Percentiles rank a stretch among this genome's conserved stretches.
Conservation (phyloP, 2,113 vertebrate genomes). For the Peromyscus maniculatus region DNA sequence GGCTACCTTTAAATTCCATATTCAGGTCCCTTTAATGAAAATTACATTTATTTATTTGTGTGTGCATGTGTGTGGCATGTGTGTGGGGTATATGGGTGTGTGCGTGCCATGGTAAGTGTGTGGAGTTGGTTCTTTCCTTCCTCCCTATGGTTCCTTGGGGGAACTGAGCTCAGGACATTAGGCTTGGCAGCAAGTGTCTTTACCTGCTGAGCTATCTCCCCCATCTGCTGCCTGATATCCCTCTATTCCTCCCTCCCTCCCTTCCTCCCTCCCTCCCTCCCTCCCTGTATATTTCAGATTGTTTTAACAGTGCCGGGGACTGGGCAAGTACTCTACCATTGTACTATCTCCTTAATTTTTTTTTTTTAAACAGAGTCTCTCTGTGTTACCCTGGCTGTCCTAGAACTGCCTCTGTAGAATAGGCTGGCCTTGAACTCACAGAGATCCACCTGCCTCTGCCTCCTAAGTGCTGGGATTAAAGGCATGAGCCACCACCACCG, state of each 20-base stretch:
- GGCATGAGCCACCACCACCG: background rate
- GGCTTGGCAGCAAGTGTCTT: background rate
- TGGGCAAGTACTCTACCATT: background rate
- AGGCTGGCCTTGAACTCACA: background rate
- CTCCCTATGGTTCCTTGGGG: background rate
- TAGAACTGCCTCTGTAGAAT: background rate
- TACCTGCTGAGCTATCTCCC: background rate
- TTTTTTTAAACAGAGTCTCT: background rate
- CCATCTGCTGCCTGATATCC: too few species aligned
- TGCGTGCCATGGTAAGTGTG: background rate
- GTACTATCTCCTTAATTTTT: background rate
- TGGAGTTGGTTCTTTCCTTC: background rate
- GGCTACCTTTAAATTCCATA: background rate
- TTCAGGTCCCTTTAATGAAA: background rate
- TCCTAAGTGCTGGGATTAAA: background rate
- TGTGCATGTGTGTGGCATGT: background rate
- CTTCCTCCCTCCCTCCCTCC: accelerated
- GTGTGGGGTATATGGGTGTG: background rate
- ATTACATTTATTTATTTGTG: background rate
- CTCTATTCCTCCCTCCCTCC: background rate
- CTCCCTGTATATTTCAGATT: background rate
- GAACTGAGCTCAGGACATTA: background rate
- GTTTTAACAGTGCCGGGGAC: background rate
- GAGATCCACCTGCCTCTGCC: background rate
- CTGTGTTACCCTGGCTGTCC: background rate